These are phyloP conservation scores for Phenganax marumi DNA, from an alignment of 92 coral and sea anemone species.

Conservation along the genomic window DNA sequence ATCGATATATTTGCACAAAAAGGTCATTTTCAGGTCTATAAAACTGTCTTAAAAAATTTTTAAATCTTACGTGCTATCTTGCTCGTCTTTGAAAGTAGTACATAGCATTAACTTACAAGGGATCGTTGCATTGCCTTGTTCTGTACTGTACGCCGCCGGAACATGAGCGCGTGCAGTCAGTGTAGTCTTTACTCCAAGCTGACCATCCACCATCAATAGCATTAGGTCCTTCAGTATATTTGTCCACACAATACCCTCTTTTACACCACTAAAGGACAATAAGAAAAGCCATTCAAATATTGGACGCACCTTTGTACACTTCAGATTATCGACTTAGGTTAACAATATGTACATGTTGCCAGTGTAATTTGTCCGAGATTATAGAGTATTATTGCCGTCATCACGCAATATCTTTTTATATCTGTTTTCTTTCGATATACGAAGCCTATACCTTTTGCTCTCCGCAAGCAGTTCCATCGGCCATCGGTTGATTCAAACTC, in stretches of 20 bases:
- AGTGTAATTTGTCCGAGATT: not conserved
- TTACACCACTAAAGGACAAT: constrained; percentile 80
- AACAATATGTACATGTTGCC: no score
- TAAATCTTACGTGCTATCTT: no score
- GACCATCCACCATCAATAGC: constrained; percentile 97
- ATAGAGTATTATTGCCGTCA: not conserved
- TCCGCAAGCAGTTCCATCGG: constrained; percentile 92
- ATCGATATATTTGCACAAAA: no score
- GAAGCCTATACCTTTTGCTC: constrained; percentile 59
- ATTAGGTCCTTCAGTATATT: constrained; percentile 75
- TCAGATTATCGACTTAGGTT: not conserved
- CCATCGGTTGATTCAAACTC: constrained; percentile 79
- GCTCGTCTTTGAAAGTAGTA: no score
- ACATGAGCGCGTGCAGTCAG: constrained; percentile 86
- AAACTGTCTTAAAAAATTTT: no score
- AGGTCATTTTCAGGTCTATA: no score
- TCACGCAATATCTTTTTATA: not conserved
- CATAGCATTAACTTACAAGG: constrained; percentile 60
- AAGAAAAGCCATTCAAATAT: not conserved
- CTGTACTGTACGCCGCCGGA: constrained; percentile 93
- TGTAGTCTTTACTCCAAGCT: constrained; percentile 71
- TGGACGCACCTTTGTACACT: not conserved
- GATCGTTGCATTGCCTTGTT: constrained; percentile 82
- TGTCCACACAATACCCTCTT: constrained; percentile 78
- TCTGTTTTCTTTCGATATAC: not conserved